Conservation (phyloP, 2,888 invertebrate genomes). For the Gandaritis pyraliata region DNA sequence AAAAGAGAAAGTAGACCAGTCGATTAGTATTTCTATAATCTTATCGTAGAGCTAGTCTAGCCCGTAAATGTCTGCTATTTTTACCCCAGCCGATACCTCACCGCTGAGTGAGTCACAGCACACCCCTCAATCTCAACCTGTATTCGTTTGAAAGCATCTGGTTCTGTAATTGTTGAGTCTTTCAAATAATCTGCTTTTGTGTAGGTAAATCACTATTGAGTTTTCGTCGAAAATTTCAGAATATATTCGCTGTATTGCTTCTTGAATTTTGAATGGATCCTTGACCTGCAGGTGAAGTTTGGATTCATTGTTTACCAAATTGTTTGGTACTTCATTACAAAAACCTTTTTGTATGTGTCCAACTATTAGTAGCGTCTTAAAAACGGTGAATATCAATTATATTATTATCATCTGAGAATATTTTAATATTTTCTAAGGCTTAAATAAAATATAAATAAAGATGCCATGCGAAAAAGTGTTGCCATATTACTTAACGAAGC, state of each 20-base stretch:
- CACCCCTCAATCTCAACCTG: constrained; percentile 16
- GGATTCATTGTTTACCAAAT: constrained; percentile 29
- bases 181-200: constrained; percentile 31
- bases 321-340: constrained; percentile 19
- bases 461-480: constrained; percentile 3
- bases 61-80: constrained; percentile 33
- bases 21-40: constrained; percentile 2
- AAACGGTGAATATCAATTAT: neutral
- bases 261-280: constrained; percentile 29
- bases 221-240: constrained; percentile 32
- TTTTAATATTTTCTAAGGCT: no score
- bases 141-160: constrained; percentile 32
- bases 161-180: constrained; percentile 31
- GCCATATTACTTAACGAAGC: constrained; percentile 19
- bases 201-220: constrained; percentile 20
- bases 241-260: constrained; percentile 28
- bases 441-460: no score
- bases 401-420: no score
- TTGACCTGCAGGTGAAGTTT: constrained; percentile 33
- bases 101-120: constrained; percentile 14
- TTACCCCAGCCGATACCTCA: constrained; percentile 27
- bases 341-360: constrained; percentile 2
- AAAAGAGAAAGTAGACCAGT: no score
- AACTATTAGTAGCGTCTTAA: constrained; percentile 7
- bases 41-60: constrained; percentile 15